A percentile compares a stretch with the other conserved stretches of the same genome.
These are phyloP conservation scores for Scolanthus callimorphus DNA, from an alignment of 92 coral and sea anemone species.

Conservation along the genomic window DNA sequence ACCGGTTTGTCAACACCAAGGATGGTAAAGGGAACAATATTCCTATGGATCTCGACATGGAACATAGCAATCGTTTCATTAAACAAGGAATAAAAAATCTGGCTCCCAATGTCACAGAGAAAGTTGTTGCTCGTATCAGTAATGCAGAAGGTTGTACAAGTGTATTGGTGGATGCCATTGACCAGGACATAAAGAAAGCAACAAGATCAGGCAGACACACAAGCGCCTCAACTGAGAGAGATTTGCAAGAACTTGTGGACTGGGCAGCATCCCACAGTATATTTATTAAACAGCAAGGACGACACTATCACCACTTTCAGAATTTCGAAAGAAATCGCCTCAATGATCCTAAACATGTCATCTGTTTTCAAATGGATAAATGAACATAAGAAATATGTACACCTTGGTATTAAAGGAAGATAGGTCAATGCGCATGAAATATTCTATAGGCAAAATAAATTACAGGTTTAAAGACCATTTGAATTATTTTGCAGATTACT, in stretches of 20 bases:
- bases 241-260: background rate
- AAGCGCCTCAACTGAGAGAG: background rate
- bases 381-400: constrained; percentile 25
- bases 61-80: constrained; percentile 15
- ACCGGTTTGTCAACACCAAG: constrained; percentile 5
- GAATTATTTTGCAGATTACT: too few species aligned
- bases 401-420: constrained; percentile 26
- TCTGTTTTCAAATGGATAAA: constrained; percentile 29
- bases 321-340: constrained; percentile 21
- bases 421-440: too few species aligned
- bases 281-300: background rate
- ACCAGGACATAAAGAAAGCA: constrained; percentile 1
- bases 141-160: constrained; percentile 16
- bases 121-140: constrained; percentile 16
- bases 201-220: constrained; percentile 17
- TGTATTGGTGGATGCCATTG: background rate
- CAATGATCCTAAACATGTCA: constrained; percentile 19
- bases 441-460: too few species aligned
- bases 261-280: background rate
- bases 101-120: constrained; percentile 1
- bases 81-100: constrained; percentile 25
- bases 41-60: too few species aligned
- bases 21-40: too few species aligned
- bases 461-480: too few species aligned
- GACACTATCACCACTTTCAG: background rate